These are phyloP conservation scores for Cyclopterus lumpus DNA, from an alignment of 2,797 vertebrate genomes.

Conservation along the genomic window DNA sequence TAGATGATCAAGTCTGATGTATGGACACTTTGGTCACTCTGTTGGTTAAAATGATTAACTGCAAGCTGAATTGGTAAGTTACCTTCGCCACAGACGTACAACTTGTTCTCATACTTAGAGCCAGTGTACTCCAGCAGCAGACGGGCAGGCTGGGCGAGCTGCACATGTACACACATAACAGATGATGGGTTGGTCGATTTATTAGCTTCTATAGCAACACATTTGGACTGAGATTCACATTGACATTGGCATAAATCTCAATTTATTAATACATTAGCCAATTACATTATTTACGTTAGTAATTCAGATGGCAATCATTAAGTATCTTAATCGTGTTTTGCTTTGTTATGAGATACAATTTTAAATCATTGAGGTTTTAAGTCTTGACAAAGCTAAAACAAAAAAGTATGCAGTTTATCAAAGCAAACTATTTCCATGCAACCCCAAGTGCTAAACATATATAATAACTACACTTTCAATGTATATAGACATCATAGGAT, in stretches of 20 bases:
- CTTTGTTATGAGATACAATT: background rate
- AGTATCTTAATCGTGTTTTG: too few relatives aligned
- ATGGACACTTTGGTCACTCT: background rate
- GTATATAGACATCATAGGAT: background rate
- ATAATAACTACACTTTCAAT: background rate
- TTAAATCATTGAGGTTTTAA: background rate
- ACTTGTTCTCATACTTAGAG: conserved; percentile 86
- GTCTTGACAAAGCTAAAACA: background rate
- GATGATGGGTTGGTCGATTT: background rate
- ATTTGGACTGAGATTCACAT: too few relatives aligned
- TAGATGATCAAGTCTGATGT: background rate
- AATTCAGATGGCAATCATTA: background rate
- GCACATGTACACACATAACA: background rate
- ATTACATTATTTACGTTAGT: background rate
- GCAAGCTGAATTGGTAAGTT: background rate
- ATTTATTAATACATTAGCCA: background rate
- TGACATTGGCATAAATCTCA: background rate
- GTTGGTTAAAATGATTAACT: background rate
- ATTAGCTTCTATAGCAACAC: background rate
- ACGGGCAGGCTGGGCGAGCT: conserved; percentile 90
- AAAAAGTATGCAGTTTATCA: background rate
- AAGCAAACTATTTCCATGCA: background rate
- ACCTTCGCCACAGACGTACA: conserved; percentile 89
- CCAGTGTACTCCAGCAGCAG: conserved; percentile 90
- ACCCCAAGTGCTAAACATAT: background rate